phyloP scores from a whole-genome alignment of 2,797 vertebrate genomes.

The Pangasius sanitwongsei region DNA sequence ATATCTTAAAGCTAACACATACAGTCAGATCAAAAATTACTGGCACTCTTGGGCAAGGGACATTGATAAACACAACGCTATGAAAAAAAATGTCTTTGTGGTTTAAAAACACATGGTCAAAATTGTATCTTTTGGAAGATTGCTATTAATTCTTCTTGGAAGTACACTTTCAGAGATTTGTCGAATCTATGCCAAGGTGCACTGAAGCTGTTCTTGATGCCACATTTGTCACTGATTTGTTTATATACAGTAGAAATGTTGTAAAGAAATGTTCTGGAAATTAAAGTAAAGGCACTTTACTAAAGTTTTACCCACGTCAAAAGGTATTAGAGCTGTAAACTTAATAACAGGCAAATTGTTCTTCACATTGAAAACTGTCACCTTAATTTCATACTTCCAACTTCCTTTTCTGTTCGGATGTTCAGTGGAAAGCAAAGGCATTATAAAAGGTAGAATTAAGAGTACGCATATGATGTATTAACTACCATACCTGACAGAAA shows the following conservation, averaged over 20 bases:
- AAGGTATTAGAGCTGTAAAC: not conserved
- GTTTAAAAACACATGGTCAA: not conserved
- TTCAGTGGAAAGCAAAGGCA: not conserved
- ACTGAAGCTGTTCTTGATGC: not conserved
- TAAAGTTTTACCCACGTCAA: not conserved
- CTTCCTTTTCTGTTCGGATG: not conserved
- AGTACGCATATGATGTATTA: not conserved
- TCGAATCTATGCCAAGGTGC: not conserved
- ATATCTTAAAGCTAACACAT: not conserved
- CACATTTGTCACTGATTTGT: not conserved
- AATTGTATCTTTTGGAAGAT: not conserved
- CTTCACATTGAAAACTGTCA: not conserved
- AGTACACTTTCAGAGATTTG: not conserved
- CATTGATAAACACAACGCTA: not conserved
- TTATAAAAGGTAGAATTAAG: conserved; percentile 15
- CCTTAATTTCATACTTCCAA: not conserved
- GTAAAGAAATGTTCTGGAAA: not conserved
- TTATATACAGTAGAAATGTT: not conserved
- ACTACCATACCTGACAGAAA: conserved; percentile 7
- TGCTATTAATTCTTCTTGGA: too few relatives aligned
- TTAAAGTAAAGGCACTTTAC: conserved; percentile 5
- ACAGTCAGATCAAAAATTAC: not conserved
- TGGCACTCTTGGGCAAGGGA: not conserved
- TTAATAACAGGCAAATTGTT: conserved; percentile 15
- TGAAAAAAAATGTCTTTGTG: not conserved